phyloP scores from a whole-genome alignment of 2,797 vertebrate genomes.

The Dermochelys coriacea region DNA sequence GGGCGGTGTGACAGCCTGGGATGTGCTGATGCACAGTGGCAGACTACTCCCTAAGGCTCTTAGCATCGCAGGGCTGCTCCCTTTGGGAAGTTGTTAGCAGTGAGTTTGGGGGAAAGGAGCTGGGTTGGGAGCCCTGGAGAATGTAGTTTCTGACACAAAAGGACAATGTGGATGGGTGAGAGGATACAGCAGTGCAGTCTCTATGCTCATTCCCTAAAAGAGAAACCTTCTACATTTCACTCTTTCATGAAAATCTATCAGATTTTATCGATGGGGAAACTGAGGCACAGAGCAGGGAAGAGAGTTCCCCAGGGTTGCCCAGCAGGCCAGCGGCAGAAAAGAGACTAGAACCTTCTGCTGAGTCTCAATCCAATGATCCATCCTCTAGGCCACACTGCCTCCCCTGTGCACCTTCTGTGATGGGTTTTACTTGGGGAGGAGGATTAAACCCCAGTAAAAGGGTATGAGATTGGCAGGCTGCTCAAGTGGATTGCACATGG shows the following conservation, averaged over 20 bases:
- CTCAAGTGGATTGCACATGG: neutral
- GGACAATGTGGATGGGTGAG: neutral
- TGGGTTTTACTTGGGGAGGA: neutral
- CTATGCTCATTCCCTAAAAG: neutral
- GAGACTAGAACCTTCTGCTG: neutral
- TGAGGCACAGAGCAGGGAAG: neutral
- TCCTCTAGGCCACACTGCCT: neutral
- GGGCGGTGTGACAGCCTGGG: neutral
- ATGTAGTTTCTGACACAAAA: neutral
- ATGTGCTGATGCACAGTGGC: neutral
- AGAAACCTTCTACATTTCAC: neutral
- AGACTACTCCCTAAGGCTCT: neutral
- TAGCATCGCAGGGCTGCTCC: neutral
- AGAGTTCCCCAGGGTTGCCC: neutral
- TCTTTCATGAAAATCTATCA: neutral
- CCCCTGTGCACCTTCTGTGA: neutral
- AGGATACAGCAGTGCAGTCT: neutral
- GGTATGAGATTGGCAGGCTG: neutral
- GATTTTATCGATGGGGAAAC: neutral
- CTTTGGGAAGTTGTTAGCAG: neutral
- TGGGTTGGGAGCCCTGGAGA: neutral
- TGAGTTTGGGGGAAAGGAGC: neutral
- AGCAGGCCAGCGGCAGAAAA: neutral
- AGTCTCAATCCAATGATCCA: neutral
- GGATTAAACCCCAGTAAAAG: neutral